These are phyloP conservation scores for Meloe dianella DNA, from an alignment of 2,888 invertebrate genomes.

Conservation along the genomic window DNA sequence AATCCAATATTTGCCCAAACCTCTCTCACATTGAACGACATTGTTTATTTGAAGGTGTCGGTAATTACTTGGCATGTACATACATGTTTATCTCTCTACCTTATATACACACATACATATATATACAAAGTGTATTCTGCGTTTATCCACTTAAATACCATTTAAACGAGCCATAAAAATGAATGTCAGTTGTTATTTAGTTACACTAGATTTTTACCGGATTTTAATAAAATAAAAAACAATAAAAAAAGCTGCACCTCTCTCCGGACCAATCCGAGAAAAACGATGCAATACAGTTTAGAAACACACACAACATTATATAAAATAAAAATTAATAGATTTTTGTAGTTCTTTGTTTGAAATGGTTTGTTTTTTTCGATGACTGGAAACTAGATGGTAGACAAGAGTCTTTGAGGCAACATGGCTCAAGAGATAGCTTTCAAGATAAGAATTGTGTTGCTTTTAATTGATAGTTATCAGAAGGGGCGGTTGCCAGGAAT, in stretches of 20 bases:
- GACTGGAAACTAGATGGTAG: constrained; percentile 4
- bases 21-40: constrained; percentile 38
- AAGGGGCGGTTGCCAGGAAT: constrained; percentile 9
- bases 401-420: constrained; percentile 10
- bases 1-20: constrained; percentile 47
- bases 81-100: constrained; percentile 52
- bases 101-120: constrained; percentile 33
- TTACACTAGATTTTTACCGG: constrained; percentile 31
- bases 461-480: constrained; percentile 10
- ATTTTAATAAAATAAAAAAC: background rate
- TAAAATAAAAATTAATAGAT: constrained; percentile 8
- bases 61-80: constrained; percentile 55
- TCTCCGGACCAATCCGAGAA: too few species aligned
- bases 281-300: too few species aligned
- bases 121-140: constrained; percentile 32
- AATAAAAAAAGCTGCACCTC: too few species aligned
- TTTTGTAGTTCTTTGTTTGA: constrained; percentile 6
- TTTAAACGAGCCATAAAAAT: constrained; percentile 48
- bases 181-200: constrained; percentile 40
- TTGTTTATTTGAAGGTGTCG: constrained; percentile 57
- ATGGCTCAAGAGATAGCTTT: constrained; percentile 5
- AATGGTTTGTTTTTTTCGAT: background rate
- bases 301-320: too few species aligned
- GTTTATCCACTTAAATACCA: constrained; percentile 48
- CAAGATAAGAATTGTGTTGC: constrained; percentile 10